Conservation (phyloP, 2,888 invertebrate species). For the Eledona agricola region DNA sequence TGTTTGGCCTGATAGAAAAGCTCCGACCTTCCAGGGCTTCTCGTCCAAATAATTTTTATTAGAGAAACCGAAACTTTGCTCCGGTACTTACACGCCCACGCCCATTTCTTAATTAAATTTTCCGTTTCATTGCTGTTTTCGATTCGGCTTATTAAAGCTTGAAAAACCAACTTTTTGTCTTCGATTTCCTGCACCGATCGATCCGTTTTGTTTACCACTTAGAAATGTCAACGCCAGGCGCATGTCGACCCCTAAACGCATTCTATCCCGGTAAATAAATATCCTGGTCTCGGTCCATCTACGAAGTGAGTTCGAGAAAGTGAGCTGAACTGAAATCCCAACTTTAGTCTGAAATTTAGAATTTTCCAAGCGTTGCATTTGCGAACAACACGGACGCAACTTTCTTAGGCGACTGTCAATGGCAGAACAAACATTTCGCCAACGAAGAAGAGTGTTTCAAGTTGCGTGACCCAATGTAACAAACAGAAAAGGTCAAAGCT, state of each 20-base stretch:
- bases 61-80: no score
- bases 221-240: conserved; percentile 28
- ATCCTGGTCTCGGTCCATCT: conserved; percentile 13
- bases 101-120: no score
- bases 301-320: background rate
- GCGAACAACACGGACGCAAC: no score
- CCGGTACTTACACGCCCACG: no score
- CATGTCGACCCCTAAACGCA: conserved; percentile 15
- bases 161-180: conserved; percentile 26
- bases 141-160: no score
- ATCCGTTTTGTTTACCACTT: conserved; percentile 37
- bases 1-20: conserved; percentile 20
- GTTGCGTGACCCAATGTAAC: conserved; percentile 25
- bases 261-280: conserved; percentile 21
- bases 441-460: conserved; percentile 26
- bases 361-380: no score
- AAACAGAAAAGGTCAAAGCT: conserved; percentile 26
- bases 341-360: no score
- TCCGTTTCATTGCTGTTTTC: no score
- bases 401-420: no score
- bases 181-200: conserved; percentile 17
- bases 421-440: conserved; percentile 26
- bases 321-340: no score
- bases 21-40: conserved; percentile 13
- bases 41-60: background rate